Conservation (phyloP, 1,140 invertebrate genomes). For the Drosophila willistoni region DNA sequence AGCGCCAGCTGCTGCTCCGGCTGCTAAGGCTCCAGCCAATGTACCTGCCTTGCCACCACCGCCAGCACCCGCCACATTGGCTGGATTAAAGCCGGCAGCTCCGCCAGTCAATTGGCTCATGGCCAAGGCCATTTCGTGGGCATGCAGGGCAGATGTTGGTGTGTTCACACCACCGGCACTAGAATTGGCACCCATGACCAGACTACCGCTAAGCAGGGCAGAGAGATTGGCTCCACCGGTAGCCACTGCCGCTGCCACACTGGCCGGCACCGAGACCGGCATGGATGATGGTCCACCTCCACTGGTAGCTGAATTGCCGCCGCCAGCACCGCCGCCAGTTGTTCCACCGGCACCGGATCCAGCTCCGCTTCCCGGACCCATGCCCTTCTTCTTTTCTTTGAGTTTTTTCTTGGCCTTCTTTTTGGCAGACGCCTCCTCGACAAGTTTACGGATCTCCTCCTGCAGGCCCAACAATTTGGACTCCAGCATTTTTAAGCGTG, state of each 20-base stretch:
- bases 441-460: constrained; percentile 95
- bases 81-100: constrained; percentile 48
- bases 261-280: constrained; percentile 45
- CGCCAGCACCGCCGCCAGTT: constrained; percentile 17
- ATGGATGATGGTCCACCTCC: constrained; percentile 26
- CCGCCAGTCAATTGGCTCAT: constrained; percentile 64
- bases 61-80: constrained; percentile 27
- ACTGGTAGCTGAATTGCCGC: constrained; percentile 18
- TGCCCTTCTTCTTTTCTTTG: constrained; percentile 87
- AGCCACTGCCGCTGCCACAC: constrained; percentile 40
- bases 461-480: constrained; percentile 95
- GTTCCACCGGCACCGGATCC: constrained; percentile 31
- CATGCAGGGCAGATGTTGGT: constrained; percentile 33
- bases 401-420: constrained; percentile 91
- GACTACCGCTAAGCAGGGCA: constrained; percentile 52
- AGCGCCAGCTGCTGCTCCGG: constrained; percentile 64
- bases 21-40: constrained; percentile 60
- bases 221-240: constrained; percentile 53
- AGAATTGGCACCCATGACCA: constrained; percentile 52
- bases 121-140: constrained; percentile 62
- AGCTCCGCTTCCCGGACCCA: constrained; percentile 33
- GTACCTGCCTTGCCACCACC: constrained; percentile 63
- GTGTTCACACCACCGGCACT: constrained; percentile 50
- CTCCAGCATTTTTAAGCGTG: constrained; percentile 93
- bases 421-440: constrained; percentile 91